Evolutionary conservation across 2,113 vertebrate genomes (phyloP).

Genomic region (Equus przewalskii): DNA sequence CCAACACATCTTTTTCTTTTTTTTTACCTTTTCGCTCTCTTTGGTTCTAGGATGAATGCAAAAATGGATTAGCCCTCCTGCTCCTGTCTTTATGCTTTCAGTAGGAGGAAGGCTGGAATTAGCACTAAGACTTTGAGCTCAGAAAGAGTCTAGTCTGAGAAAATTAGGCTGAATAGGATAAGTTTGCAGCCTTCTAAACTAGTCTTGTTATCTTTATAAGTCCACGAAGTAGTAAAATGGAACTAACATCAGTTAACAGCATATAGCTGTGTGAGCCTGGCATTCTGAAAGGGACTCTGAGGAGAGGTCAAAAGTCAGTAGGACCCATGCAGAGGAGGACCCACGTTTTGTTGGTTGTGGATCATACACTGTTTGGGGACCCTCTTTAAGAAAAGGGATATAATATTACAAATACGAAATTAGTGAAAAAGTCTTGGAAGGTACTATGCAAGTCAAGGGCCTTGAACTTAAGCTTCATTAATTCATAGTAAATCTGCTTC

Average conservation of each 20-base stretch:
- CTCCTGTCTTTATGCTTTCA: neutral
- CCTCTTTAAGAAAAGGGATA: neutral
- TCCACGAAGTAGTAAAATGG: neutral
- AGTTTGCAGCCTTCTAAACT: neutral
- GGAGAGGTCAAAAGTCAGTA: neutral
- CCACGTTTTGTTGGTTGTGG: neutral
- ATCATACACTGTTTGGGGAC: neutral
- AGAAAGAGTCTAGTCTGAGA: neutral
- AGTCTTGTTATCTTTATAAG: neutral
- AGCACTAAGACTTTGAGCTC: neutral
- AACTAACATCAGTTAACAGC: neutral
- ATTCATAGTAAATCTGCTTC: neutral
- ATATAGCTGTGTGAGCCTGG: neutral
- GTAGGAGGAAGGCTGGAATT: neutral
- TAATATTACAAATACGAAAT: neutral
- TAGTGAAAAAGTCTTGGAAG: neutral
- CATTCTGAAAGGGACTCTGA: neutral
- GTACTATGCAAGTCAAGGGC: neutral
- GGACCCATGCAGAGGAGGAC: neutral
- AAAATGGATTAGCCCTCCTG: neutral
- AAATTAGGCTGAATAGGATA: neutral
- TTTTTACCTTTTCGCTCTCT: neutral
- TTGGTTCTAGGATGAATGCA: neutral
- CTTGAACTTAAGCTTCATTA: neutral
- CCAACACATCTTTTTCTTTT: neutral